Conservation (phyloP, 1,140 invertebrate genomes). For the Musca vetustissima region DNA sequence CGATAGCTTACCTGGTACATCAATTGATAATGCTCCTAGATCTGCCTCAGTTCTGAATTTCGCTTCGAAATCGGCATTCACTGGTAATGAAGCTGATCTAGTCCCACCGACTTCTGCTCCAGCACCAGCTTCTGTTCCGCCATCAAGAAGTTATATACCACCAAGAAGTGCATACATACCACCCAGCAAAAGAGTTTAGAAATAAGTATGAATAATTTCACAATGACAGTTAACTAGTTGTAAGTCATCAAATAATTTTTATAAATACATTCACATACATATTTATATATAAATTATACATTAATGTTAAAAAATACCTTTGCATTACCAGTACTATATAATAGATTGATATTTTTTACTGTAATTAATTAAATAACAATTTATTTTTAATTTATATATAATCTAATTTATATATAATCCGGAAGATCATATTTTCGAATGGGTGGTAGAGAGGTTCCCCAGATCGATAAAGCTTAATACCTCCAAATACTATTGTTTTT, state of each 20-base stretch:
- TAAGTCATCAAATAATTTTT: constrained; percentile 2
- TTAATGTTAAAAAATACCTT: too few relatives aligned
- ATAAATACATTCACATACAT: too few relatives aligned
- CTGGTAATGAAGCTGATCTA: neutral
- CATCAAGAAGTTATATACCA: constrained; percentile 27
- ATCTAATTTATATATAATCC: too few relatives aligned
- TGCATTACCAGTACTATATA: too few relatives aligned
- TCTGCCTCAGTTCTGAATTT: constrained; percentile 40
- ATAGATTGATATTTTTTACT: too few relatives aligned
- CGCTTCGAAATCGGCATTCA: constrained; percentile 31
- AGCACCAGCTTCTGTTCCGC: neutral
- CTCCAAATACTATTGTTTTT: too few relatives aligned
- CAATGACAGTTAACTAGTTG: constrained; percentile 25
- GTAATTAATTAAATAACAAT: too few relatives aligned
- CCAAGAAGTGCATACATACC: constrained; percentile 44
- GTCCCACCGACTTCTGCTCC: neutral
- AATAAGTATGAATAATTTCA: neutral
- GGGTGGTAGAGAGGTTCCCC: too few relatives aligned
- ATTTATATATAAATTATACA: too few relatives aligned
- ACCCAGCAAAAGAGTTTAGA: constrained; percentile 37
- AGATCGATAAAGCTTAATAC: too few relatives aligned
- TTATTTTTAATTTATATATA: too few relatives aligned
- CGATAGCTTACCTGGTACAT: constrained; percentile 39
- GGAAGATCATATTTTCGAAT: too few relatives aligned
- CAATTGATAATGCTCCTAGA: constrained; percentile 38